Evolutionary conservation across 2,888 invertebrate genomes (phyloP).

Genomic region (Hypolimnas misippus): DNA sequence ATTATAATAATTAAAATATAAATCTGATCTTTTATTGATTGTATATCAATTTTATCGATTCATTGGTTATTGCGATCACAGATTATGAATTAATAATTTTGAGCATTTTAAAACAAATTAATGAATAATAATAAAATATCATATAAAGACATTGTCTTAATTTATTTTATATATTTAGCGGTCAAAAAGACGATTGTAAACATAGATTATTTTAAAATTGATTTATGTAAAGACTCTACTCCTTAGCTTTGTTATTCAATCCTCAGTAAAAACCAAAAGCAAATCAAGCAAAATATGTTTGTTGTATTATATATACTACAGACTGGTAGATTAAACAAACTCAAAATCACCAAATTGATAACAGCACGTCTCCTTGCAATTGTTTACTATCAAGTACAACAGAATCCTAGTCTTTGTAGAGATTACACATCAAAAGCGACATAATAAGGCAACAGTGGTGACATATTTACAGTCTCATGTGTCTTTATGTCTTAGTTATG

Average conservation of each 20-base stretch:
- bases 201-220: no score
- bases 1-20: background rate
- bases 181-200: no score
- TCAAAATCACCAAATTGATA: constrained; percentile 1
- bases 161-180: no score
- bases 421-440: constrained; percentile 27
- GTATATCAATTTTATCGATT: no score
- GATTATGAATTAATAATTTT: background rate
- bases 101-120: no score
- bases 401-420: constrained; percentile 19
- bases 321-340: background rate
- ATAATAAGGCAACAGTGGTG: constrained; percentile 21
- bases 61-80: background rate
- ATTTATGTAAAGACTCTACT: no score
- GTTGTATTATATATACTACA: no score
- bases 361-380: constrained; percentile 15
- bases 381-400: constrained; percentile 20
- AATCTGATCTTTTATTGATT: background rate
- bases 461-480: constrained; percentile 21
- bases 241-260: no score
- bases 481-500: constrained; percentile 14
- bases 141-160: no score
- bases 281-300: background rate
- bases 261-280: background rate
- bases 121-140: no score